phyloP scores from a whole-genome alignment of 2,797 vertebrate species.

The Alectoris magna region DNA sequence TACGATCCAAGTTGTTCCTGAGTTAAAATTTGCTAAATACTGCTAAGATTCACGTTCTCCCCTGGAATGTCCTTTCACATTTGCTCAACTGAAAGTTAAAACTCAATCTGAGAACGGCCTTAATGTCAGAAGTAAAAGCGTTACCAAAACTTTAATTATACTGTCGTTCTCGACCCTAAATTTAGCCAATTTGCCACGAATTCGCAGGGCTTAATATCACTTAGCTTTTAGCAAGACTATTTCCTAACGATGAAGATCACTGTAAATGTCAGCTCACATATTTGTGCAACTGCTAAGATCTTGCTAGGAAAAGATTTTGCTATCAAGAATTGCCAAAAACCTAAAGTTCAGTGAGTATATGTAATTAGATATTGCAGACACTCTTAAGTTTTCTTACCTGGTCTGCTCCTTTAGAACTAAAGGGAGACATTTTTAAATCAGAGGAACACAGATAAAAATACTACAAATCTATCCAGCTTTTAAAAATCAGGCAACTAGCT shows the following conservation, averaged over 20 bases:
- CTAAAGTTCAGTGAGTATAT: not conserved
- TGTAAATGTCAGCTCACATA: not conserved
- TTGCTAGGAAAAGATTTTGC: not conserved
- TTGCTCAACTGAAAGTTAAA: not conserved
- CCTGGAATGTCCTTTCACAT: not conserved
- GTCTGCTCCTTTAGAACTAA: not conserved
- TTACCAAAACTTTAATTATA: not conserved
- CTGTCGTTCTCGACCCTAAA: not conserved
- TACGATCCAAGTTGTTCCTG: constrained; percentile 64
- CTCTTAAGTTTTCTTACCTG: not conserved
- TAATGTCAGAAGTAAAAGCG: not conserved
- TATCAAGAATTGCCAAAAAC: not conserved
- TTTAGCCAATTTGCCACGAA: not conserved
- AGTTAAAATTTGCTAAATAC: constrained; percentile 61
- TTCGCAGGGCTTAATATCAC: not conserved
- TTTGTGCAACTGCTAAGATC: not conserved
- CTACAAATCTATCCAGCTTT: not conserved
- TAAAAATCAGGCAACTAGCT: not conserved
- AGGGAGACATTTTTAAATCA: not conserved
- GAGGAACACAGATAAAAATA: not conserved
- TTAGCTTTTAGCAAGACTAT: not conserved
- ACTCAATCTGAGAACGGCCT: not conserved
- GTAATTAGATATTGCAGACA: not conserved
- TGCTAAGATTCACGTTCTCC: constrained; percentile 28
- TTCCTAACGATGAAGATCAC: not conserved